Percentiles rank a stretch among this genome's conserved stretches.
phyloP scores from a whole-genome alignment of 2,888 invertebrate genomes.

The Camponotus fellah region DNA sequence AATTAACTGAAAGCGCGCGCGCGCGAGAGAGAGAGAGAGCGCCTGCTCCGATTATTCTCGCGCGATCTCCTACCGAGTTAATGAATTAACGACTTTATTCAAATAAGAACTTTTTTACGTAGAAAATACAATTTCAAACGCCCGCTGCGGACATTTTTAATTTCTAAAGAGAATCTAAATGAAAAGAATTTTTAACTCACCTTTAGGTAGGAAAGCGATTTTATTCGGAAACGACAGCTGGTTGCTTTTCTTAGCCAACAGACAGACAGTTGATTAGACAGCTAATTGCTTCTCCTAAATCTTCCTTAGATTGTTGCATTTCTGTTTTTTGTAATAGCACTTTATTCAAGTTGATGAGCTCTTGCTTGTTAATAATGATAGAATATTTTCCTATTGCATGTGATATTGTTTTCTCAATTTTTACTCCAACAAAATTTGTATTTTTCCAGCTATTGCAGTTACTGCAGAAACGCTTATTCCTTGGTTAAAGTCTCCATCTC shows the following conservation, averaged over 20 bases:
- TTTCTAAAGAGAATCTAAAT: not conserved
- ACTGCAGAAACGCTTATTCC: slow-evolving; percentile 42
- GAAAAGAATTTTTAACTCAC: not conserved
- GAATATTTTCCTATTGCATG: not conserved
- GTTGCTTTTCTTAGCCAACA: not conserved
- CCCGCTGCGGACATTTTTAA: not conserved
- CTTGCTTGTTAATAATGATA: not conserved
- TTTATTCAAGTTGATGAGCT: not conserved
- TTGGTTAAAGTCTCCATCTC: slow-evolving; percentile 66
- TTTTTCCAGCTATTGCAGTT: slow-evolving; percentile 1
- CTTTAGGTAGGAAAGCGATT: not conserved
- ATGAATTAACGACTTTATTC: slow-evolving; percentile 55
- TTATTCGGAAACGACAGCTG: not conserved
- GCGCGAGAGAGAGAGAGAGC: slow-evolving; percentile 1
- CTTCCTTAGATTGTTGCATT: not conserved
- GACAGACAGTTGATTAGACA: slow-evolving; percentile 20
- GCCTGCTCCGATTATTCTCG: slow-evolving; percentile 35
- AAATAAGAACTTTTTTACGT: slow-evolving; percentile 29
- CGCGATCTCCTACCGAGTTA: slow-evolving; percentile 56
- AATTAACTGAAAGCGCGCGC: slow-evolving; percentile 46
- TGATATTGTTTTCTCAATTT: not conserved
- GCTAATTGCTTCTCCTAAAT: slow-evolving; percentile 14
- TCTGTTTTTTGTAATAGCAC: slow-evolving; percentile 4
- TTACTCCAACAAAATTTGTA: not conserved
- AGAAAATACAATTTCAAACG: not conserved